Conservation (phyloP, 53 echinoderm and acorn worm species). For the Astropecten irregularis region DNA sequence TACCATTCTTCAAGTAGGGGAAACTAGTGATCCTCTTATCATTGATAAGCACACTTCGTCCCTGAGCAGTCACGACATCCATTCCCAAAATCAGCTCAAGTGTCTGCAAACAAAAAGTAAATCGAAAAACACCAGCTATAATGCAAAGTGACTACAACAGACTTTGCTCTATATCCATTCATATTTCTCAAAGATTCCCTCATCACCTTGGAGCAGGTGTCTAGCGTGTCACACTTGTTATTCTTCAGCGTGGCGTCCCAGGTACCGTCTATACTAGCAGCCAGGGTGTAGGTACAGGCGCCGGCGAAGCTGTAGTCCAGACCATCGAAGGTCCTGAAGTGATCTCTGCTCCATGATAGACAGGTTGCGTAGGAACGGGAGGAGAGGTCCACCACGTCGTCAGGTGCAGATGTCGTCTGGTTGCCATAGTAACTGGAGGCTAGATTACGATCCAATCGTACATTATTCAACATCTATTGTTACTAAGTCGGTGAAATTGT, state of each 20-base stretch:
- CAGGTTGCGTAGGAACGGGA: conserved; percentile 70
- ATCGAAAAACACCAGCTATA: too few species aligned
- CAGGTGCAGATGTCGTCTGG: not conserved
- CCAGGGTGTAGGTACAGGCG: conserved; percentile 73
- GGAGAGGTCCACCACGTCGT: not conserved
- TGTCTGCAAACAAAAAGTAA: conserved; percentile 50
- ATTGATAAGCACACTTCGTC: conserved; percentile 56
- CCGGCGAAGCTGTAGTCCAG: conserved; percentile 71
- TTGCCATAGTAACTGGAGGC: conserved; percentile 17
- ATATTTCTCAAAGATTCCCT: too few species aligned
- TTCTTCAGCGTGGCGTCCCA: conserved; percentile 68
- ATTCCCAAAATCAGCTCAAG: conserved; percentile 76
- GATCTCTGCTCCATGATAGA: conserved; percentile 82
- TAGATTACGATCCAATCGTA: not conserved
- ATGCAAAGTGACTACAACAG: not conserved
- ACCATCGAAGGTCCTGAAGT: conserved; percentile 79
- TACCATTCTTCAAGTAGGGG: conserved; percentile 80
- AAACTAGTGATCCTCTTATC: conserved; percentile 58
- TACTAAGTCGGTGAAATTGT: too few species aligned
- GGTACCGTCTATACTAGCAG: conserved; percentile 66
- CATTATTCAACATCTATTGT: too few species aligned
- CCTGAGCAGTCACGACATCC: conserved; percentile 71
- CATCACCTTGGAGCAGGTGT: conserved; percentile 78
- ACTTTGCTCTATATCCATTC: not conserved
- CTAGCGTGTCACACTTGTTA: conserved; percentile 64